Base-by-base conservation (phyloP, 2,113 vertebrate species). In the Melospiza melodia region DNA sequence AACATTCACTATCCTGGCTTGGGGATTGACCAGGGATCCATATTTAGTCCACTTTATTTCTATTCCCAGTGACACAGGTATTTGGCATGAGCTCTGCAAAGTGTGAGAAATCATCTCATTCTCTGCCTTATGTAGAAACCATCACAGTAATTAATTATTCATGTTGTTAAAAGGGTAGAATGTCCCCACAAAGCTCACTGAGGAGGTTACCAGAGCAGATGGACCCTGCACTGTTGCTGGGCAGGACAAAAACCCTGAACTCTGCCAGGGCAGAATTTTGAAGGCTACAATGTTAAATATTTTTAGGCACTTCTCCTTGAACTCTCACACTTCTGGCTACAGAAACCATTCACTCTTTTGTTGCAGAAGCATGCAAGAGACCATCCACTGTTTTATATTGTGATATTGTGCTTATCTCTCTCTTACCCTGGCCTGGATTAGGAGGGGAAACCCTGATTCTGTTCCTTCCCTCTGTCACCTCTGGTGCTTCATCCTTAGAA, bases 1-100 rank as follows among this genome's bases (percentile, higher is more conserved):
- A 30, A 99, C 93, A 3, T 97, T 98, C 25, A 99, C 98, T 55
- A 99, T 98, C 94, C 97, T 98, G 93, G 99, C 98, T 83, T 99
- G 99, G 19, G 99, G 98, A 87, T 99, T 99, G 90, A 98, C 61
- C 66, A 99, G 84, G 77, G 99, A 98, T 59, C 99, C 99, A 1
- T 99, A 99, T 65, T 99, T 99, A 39, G 98, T 99, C 99, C 99
- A 99, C 89, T 97, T 97, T 87, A 99, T 98, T 96, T 99, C 98
- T 55, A 99, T 93, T 67, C 97, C 98, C 87, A 98, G 96, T 11
- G 98, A 98, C 59, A 99, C 86, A 0, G 99, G 99, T 57, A 99
- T 98, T 80, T 97, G 98, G 97, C 99, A 99, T 6, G 96, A 87
- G 67, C 80, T 94, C 98, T 98, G 90, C 37, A 96, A 96, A 65